Evolutionary conservation across 2,113 vertebrate genomes (phyloP).

Genomic region (Setophaga coronata): DNA sequence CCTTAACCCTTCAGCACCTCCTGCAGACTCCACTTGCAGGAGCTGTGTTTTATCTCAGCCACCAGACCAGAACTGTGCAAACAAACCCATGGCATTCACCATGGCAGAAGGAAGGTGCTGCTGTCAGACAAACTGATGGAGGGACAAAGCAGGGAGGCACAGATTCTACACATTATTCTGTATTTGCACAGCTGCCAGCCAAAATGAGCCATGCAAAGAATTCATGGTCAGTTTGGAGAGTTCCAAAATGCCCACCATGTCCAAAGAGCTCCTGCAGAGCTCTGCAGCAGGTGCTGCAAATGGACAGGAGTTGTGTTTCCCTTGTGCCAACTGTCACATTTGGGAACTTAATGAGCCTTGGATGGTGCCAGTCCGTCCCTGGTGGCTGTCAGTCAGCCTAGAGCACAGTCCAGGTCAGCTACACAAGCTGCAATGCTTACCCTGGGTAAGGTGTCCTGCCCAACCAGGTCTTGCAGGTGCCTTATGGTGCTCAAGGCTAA

Average conservation of each 20-base stretch:
- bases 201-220: background rate
- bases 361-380: background rate
- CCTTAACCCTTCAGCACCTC: background rate
- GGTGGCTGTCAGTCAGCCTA: background rate
- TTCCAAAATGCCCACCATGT: fast-evolving
- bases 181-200: background rate
- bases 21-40: background rate
- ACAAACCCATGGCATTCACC: fast-evolving
- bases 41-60: background rate
- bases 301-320: background rate
- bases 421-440: conserved; percentile 71
- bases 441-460: conserved; percentile 93
- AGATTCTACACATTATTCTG: background rate
- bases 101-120: background rate
- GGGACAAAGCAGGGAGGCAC: background rate
- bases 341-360: background rate
- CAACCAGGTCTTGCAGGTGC: conserved; percentile 92
- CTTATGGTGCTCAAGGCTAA: conserved; percentile 91
- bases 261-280: background rate
- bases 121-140: background rate
- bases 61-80: background rate
- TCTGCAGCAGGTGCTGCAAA: background rate
- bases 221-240: background rate
- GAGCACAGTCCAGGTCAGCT: background rate
- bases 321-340: background rate